These are phyloP conservation scores for Orcinus orca DNA, from an alignment of 2,113 vertebrate species.

Conservation along the genomic window DNA sequence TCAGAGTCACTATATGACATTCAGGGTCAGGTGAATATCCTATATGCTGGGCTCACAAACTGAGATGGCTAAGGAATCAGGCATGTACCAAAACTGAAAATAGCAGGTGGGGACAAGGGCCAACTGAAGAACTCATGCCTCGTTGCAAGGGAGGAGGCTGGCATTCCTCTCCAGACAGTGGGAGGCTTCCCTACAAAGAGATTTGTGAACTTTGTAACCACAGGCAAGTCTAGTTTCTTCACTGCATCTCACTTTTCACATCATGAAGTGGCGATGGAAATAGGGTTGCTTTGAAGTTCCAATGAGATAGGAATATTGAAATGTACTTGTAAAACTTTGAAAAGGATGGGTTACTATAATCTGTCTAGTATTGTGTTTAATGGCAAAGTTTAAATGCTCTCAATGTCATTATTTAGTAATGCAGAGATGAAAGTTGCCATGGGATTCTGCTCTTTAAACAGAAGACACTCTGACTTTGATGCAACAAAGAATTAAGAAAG, in stretches of 20 bases:
- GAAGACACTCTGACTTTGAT: constrained; percentile 15
- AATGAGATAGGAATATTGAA: constrained; percentile 6
- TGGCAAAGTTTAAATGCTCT: background rate
- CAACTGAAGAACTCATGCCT: background rate
- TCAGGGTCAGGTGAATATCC: background rate
- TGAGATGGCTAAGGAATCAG: background rate
- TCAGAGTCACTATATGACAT: background rate
- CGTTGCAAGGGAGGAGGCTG: background rate
- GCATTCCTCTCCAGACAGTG: background rate
- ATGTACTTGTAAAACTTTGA: constrained; percentile 30
- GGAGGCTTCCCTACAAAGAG: background rate
- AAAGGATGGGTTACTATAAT: background rate
- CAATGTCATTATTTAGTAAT: constrained; percentile 3
- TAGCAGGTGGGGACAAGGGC: background rate
- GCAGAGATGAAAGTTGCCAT: background rate
- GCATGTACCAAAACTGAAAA: background rate
- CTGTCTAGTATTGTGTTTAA: background rate
- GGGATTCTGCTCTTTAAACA: constrained; percentile 39
- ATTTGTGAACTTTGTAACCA: background rate
- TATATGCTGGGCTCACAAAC: background rate
- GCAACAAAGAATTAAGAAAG: background rate
- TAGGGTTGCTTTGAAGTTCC: constrained; percentile 38
- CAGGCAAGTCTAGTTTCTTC: constrained; percentile 7
- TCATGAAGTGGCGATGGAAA: background rate
- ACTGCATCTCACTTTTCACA: background rate